Percentiles rank a stretch among this genome's conserved stretches.
Evolutionary conservation across 2,888 invertebrate genomes (phyloP).

Genomic region (Hypselothyrea guttata): DNA sequence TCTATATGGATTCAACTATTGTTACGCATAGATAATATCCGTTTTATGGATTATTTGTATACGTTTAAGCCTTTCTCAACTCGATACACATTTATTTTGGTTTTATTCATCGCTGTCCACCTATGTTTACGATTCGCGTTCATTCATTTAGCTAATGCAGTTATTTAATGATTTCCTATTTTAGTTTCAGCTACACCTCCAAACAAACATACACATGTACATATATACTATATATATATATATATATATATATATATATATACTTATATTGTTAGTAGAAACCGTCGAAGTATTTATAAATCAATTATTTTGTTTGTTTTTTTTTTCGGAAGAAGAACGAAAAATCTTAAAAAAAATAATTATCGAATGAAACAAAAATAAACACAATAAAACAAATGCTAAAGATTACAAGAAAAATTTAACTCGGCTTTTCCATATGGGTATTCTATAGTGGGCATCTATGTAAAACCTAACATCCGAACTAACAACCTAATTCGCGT

Average conservation of each 20-base stretch:
- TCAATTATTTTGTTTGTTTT: slow-evolving; percentile 21
- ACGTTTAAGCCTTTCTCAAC: slow-evolving; percentile 11
- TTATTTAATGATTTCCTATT: slow-evolving; percentile 25
- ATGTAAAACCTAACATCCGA: no score
- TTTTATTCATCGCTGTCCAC: slow-evolving; percentile 7
- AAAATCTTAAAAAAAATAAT: slow-evolving; percentile 26
- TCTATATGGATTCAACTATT: slow-evolving; percentile 30
- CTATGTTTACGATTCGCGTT: slow-evolving; percentile 39
- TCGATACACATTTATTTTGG: slow-evolving; percentile 10
- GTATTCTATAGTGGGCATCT: no score
- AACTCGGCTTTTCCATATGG: no score
- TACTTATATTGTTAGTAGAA: slow-evolving; percentile 42
- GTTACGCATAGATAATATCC: slow-evolving; percentile 49
- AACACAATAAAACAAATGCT: slow-evolving; percentile 26
- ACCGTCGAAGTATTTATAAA: slow-evolving; percentile 50
- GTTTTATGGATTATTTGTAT: slow-evolving; percentile 69
- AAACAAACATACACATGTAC: slow-evolving; percentile 3
- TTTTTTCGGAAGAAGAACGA: slow-evolving; percentile 28
- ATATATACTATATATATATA: slow-evolving; percentile 1
- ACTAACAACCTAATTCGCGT: no score
- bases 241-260: slow-evolving; percentile 17
- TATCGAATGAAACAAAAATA: slow-evolving; percentile 28
- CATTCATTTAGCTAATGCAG: slow-evolving; percentile 45
- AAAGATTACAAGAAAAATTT: slow-evolving; percentile 17
- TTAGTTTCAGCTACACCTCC: slow-evolving; percentile 29